phyloP scores from a whole-genome alignment of 2,113 vertebrate species.

The Chaetura pelagica region DNA sequence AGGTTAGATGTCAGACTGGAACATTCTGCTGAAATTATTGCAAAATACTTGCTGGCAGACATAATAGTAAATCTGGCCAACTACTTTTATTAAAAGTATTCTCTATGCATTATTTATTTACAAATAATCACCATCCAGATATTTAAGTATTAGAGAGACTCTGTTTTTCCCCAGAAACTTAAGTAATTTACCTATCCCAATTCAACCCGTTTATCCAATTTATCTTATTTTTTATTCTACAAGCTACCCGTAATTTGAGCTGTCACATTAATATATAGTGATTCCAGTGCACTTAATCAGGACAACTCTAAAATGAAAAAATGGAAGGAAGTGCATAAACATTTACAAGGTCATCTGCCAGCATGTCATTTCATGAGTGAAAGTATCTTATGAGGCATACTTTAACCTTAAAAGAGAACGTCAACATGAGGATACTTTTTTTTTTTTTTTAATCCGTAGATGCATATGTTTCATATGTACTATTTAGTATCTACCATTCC shows the following conservation, averaged over 20 bases:
- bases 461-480: neutral
- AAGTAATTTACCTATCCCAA: slow-evolving; percentile 59
- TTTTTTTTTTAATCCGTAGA: neutral
- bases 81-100: slow-evolving; percentile 68
- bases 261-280: slow-evolving; percentile 63
- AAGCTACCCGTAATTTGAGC: slow-evolving; percentile 50
- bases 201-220: slow-evolving; percentile 41
- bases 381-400: neutral
- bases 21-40: slow-evolving; percentile 68
- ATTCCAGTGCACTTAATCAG: slow-evolving; percentile 64
- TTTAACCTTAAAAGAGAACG: neutral
- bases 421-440: neutral
- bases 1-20: slow-evolving; percentile 60
- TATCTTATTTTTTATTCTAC: slow-evolving; percentile 49
- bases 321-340: slow-evolving; percentile 41
- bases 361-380: neutral
- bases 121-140: slow-evolving; percentile 72
- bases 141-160: slow-evolving; percentile 62
- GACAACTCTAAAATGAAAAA: slow-evolving; percentile 55
- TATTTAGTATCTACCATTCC: neutral
- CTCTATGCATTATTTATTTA: slow-evolving; percentile 73
- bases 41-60: slow-evolving; percentile 70
- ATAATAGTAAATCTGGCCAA: slow-evolving; percentile 60
- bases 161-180: slow-evolving; percentile 56
- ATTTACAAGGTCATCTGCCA: slow-evolving; percentile 42